Evolutionary conservation across 53 echinoderm and acorn worm genomes (phyloP).

Genomic region (Luidia sarsii): DNA sequence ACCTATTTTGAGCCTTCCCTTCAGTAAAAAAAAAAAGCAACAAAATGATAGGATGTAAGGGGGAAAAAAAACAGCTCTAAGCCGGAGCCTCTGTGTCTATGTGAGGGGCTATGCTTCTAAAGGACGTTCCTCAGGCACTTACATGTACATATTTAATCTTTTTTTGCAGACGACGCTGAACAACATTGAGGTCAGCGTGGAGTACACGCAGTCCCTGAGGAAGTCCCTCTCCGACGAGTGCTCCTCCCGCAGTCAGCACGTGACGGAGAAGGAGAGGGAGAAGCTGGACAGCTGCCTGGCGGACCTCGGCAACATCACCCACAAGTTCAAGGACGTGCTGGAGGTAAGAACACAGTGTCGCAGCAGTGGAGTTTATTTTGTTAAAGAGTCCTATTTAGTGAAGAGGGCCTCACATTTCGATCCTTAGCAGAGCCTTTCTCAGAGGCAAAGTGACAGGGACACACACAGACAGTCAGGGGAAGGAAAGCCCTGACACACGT

Average conservation of each 20-base stretch:
- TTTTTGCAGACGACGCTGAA: slow-evolving; percentile 87
- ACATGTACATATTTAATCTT: too few relatives aligned
- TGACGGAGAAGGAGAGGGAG: slow-evolving; percentile 65
- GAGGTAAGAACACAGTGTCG: too few relatives aligned
- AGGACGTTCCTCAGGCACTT: too few relatives aligned
- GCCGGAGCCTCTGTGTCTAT: background rate
- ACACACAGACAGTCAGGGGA: too few relatives aligned
- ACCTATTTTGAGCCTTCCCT: too few relatives aligned
- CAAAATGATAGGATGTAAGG: background rate
- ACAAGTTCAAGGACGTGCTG: slow-evolving; percentile 97
- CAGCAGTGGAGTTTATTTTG: too few relatives aligned
- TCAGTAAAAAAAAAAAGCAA: background rate
- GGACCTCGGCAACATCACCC: slow-evolving; percentile 85
- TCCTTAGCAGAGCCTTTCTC: too few relatives aligned
- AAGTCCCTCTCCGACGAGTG: slow-evolving; percentile 84
- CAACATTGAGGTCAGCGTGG: slow-evolving; percentile 96
- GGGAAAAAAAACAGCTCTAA: background rate
- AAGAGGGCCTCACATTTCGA: too few relatives aligned
- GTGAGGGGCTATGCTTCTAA: too few relatives aligned
- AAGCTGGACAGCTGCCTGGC: slow-evolving; percentile 90
- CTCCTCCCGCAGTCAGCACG: slow-evolving; percentile 63
- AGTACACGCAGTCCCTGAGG: slow-evolving; percentile 87
- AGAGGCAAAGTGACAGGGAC: too few relatives aligned
- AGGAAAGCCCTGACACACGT: too few relatives aligned
- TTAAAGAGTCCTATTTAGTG: too few relatives aligned